Conservation (phyloP, 2,888 invertebrate genomes). For the Operophtera brumata region DNA sequence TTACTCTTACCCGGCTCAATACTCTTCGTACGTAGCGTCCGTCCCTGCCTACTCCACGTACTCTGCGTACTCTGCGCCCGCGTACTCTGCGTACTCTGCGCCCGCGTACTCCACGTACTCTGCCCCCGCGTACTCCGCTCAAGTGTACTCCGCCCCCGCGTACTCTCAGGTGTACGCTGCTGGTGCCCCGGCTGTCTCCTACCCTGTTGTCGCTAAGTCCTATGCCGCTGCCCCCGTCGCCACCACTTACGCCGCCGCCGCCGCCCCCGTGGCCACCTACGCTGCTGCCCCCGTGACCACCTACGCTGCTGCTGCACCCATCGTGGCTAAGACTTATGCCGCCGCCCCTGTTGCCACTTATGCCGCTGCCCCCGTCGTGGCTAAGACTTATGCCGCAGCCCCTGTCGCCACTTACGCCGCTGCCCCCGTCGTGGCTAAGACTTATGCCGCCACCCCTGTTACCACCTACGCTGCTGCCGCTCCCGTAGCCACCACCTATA, state of each 20-base stretch:
- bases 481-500: not conserved
- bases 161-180: conserved; percentile 1
- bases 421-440: not conserved
- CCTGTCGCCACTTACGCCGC: conserved; percentile 11
- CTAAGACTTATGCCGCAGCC: conserved; percentile 12
- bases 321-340: conserved; percentile 5
- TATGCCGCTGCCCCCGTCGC: conserved; percentile 8
- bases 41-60: conserved; percentile 9
- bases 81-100: conserved; percentile 24
- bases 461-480: conserved; percentile 4
- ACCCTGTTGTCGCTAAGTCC: conserved; percentile 8
- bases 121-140: conserved; percentile 6
- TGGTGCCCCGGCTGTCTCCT: not conserved
- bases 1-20: conserved; percentile 15
- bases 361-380: conserved; percentile 11
- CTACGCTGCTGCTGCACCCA: conserved; percentile 11
- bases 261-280: conserved; percentile 13
- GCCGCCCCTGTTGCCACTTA: conserved; percentile 10
- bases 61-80: conserved; percentile 2
- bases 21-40: conserved; percentile 15
- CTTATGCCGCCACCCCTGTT: not conserved
- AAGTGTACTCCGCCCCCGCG: conserved; percentile 5
- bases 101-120: conserved; percentile 9
- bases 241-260: conserved; percentile 9
- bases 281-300: conserved; percentile 20